These are phyloP conservation scores for Pelvicachromis taeniatus DNA, from an alignment of 2,113 vertebrate species.

Conservation along the genomic window DNA sequence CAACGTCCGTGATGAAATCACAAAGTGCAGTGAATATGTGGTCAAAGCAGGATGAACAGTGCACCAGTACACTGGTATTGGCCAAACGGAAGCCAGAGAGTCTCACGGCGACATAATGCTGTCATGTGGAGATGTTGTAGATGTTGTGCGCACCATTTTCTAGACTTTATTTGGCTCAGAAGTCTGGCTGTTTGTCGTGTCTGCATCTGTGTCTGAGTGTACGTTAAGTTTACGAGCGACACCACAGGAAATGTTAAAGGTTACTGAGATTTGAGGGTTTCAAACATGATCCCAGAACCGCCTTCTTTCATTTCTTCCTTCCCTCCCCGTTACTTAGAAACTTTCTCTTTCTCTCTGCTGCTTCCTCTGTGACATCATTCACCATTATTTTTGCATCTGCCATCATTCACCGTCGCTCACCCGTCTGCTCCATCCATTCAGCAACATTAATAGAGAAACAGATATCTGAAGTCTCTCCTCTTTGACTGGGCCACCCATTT, in stretches of 20 bases:
- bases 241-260: accelerated
- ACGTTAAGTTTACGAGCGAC: not conserved
- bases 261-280: not conserved
- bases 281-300: not conserved
- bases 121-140: accelerated
- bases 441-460: constrained; percentile 23
- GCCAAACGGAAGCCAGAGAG: accelerated
- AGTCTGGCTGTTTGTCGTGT: not conserved
- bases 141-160: not conserved
- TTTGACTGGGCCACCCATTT: not conserved
- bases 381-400: constrained; percentile 19
- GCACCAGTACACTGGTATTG: accelerated
- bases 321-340: not conserved
- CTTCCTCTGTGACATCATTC: not conserved
- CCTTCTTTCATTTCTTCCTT: not conserved
- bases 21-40: not conserved
- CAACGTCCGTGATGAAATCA: not conserved
- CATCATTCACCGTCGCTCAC: not conserved
- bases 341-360: not conserved
- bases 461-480: constrained; percentile 17
- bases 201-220: not conserved
- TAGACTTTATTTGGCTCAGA: not conserved
- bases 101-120: not conserved
- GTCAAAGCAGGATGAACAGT: not conserved
- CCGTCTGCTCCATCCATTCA: constrained; percentile 2